Conservation (phyloP, 2,113 vertebrate species). For the Clarias gariepinus region DNA sequence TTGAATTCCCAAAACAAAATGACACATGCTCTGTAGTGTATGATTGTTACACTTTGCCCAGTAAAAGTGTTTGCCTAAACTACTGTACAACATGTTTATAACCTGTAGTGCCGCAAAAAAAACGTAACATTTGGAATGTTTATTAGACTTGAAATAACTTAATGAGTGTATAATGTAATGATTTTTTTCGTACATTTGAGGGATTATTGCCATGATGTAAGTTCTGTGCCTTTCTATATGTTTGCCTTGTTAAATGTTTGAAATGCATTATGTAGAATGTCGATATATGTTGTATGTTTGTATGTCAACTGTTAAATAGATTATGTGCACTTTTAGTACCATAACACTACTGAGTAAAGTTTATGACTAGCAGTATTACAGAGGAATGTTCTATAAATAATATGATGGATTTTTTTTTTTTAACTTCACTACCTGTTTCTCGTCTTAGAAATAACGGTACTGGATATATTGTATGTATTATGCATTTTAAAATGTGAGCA, state of each 20-base stretch:
- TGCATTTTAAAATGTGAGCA: slow-evolving; percentile 63
- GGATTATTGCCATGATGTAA: slow-evolving; percentile 78
- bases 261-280: slow-evolving; percentile 80
- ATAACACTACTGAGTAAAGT: slow-evolving; percentile 88
- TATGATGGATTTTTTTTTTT: slow-evolving; percentile 64
- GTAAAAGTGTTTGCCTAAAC: background rate
- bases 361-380: slow-evolving; percentile 79
- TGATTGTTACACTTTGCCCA: background rate
- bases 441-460: slow-evolving; percentile 65
- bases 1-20: background rate
- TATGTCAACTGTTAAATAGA: slow-evolving; percentile 75
- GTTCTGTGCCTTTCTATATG: slow-evolving; percentile 91
- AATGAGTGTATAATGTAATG: slow-evolving; percentile 6
- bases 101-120: slow-evolving; percentile 1
- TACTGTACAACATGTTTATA: background rate
- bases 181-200: slow-evolving; percentile 33
- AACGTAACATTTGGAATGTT: background rate
- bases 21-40: slow-evolving; percentile 1
- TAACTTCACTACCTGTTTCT: slow-evolving; percentile 50
- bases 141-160: slow-evolving; percentile 9
- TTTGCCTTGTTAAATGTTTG: slow-evolving; percentile 93
- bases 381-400: slow-evolving; percentile 74
- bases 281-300: slow-evolving; percentile 76
- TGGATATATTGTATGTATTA: slow-evolving; percentile 54
- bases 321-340: slow-evolving; percentile 80